phyloP scores from a whole-genome alignment of 2,888 invertebrate genomes.

The Ephialtes manifestator region DNA sequence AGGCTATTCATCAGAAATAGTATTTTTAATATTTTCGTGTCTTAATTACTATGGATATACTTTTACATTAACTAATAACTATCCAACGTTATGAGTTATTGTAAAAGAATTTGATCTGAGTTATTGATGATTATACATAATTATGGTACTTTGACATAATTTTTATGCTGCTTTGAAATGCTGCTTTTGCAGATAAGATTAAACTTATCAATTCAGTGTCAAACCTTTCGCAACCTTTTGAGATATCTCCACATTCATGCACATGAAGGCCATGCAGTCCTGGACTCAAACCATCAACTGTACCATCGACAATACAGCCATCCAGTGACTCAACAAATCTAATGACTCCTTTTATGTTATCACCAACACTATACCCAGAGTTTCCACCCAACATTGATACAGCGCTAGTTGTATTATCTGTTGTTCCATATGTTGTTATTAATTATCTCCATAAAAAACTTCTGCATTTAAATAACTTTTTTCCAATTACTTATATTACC shows the following conservation, averaged over 20 bases:
- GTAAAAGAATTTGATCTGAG: too few relatives aligned
- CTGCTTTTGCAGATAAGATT: not conserved
- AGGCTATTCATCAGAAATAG: too few relatives aligned
- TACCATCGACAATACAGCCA: slow-evolving; percentile 93
- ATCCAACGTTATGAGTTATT: too few relatives aligned
- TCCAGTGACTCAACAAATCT: slow-evolving; percentile 89
- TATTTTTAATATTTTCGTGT: too few relatives aligned
- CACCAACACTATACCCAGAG: slow-evolving; percentile 85
- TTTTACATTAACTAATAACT: too few relatives aligned
- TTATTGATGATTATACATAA: too few relatives aligned
- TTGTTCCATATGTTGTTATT: not conserved
- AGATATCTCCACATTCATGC: slow-evolving; percentile 92
- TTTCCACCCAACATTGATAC: slow-evolving; percentile 89
- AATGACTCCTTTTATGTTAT: slow-evolving; percentile 90
- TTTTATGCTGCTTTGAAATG: not conserved
- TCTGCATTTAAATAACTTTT: not conserved
- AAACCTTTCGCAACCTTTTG: slow-evolving; percentile 88
- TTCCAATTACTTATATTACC: slow-evolving; percentile 84
- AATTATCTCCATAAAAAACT: not conserved
- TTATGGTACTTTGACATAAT: too few relatives aligned
- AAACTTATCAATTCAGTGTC: slow-evolving; percentile 18
- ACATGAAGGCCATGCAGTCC: slow-evolving; percentile 89
- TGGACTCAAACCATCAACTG: slow-evolving; percentile 91
- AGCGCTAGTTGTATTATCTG: slow-evolving; percentile 88
- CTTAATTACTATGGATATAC: too few relatives aligned